These are phyloP conservation scores for Drosophila setosimentum DNA, from an alignment of 2,888 invertebrate genomes.

Conservation along the genomic window DNA sequence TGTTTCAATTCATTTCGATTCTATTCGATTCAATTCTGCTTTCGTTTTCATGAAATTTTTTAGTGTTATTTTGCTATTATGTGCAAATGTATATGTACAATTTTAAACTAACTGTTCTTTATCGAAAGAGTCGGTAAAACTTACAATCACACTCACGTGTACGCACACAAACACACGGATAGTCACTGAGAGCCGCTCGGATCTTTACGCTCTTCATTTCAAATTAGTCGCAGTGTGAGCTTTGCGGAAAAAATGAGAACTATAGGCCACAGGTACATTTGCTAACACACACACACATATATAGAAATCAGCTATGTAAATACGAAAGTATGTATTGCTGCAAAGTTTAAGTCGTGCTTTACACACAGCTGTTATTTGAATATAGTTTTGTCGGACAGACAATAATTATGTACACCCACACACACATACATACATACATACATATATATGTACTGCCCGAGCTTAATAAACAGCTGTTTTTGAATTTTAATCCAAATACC, in stretches of 20 bases:
- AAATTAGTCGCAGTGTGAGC: constrained; percentile 10
- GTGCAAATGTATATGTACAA: constrained; percentile 21
- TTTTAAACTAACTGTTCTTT: constrained; percentile 53
- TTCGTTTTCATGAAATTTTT: not conserved
- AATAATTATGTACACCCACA: not conserved
- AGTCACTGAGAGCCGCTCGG: constrained; percentile 15
- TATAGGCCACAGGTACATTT: constrained; percentile 1
- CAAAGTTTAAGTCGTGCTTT: constrained; percentile 16
- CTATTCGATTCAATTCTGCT: constrained; percentile 23
- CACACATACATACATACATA: not conserved
- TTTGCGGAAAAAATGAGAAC: constrained; percentile 26
- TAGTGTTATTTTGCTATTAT: constrained; percentile 11
- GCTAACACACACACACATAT: not conserved
- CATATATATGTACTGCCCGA: not conserved
- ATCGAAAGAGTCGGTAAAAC: constrained; percentile 36
- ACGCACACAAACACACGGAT: not conserved
- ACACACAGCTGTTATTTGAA: constrained; percentile 1
- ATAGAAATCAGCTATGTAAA: not conserved
- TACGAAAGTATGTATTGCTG: not conserved
- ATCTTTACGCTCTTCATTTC: constrained; percentile 21
- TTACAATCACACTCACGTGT: constrained; percentile 1
- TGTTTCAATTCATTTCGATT: constrained; percentile 51
- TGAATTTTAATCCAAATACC: not conserved
- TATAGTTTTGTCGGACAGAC: constrained; percentile 4
- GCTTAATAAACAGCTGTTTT: constrained; percentile 23